A percentile compares a stretch with the other conserved stretches of the same genome.
Conservation (phyloP, 1,140 invertebrate genomes). For the Heliconius hermathena region DNA sequence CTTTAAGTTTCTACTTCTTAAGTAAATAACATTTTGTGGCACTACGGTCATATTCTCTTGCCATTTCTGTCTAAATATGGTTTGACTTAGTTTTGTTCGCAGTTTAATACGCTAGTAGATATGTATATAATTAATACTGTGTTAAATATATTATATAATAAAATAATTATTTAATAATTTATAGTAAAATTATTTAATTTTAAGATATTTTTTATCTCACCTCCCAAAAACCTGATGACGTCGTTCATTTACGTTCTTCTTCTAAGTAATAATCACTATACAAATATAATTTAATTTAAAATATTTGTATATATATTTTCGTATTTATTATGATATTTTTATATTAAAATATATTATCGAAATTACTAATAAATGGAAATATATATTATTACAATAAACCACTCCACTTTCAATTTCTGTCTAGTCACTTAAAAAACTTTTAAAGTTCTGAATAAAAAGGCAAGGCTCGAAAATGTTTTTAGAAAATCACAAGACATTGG, state of each 20-base stretch:
- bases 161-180: too few relatives aligned
- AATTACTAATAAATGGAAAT: neutral
- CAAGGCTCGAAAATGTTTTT: slow-evolving; percentile 25
- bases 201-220: too few relatives aligned
- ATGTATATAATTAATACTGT: neutral
- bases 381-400: neutral
- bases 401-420: neutral
- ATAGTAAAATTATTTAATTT: too few relatives aligned
- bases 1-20: slow-evolving; percentile 9
- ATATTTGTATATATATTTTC: too few relatives aligned
- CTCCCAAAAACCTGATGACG: too few relatives aligned
- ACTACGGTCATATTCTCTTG: slow-evolving; percentile 5
- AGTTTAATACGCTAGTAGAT: neutral
- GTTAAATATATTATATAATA: neutral
- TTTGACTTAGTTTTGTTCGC: neutral
- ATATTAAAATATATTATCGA: neutral
- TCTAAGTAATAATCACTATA: too few relatives aligned
- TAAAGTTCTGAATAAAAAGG: neutral
- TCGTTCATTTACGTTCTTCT: too few relatives aligned
- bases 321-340: too few relatives aligned
- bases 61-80: neutral
- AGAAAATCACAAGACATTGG: slow-evolving; percentile 45
- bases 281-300: too few relatives aligned
- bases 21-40: slow-evolving; percentile 7
- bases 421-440: neutral